Percentiles rank a stretch among this genome's conserved stretches.
phyloP scores from a whole-genome alignment of 30 jellyfish, hydroid and myxozoan species.

The Aurelia aurita complex sp. Pacific region DNA sequence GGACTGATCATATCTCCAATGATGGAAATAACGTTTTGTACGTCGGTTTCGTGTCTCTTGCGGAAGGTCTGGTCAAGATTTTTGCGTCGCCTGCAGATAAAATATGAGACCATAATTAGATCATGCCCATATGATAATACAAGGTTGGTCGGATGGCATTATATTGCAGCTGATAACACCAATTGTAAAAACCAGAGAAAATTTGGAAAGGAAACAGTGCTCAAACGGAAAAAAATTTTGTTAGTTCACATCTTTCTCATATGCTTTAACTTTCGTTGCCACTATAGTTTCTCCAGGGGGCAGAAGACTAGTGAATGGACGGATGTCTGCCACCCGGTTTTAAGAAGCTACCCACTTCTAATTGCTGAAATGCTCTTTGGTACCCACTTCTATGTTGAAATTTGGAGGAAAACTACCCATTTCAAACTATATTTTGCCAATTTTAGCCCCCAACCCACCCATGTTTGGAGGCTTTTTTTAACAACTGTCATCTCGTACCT shows the following conservation, averaged over 20 bases:
- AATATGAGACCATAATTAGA: background rate
- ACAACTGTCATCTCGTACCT: background rate
- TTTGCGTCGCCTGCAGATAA: constrained; percentile 25
- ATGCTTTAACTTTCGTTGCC: no score
- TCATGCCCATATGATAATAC: background rate
- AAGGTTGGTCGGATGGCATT: constrained; percentile 5
- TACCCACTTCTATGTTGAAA: no score
- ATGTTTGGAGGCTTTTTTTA: background rate
- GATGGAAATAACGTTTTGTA: constrained; percentile 10
- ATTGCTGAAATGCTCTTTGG: no score
- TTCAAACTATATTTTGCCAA: background rate
- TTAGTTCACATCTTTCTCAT: background rate
- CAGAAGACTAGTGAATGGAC: no score
- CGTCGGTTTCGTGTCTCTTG: constrained; percentile 13
- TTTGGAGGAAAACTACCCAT: no score
- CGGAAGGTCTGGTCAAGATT: constrained; percentile 17
- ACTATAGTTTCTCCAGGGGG: no score
- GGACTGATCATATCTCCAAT: constrained; percentile 29
- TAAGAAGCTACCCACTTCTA: no score
- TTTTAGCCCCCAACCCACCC: background rate
- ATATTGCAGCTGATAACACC: background rate
- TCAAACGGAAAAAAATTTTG: background rate
- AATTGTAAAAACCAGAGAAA: background rate
- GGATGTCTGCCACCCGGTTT: no score
- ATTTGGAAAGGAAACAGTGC: no score